phyloP scores from a whole-genome alignment of 64 coral and sea anemone genomes.

The Actinia tenebrosa region DNA sequence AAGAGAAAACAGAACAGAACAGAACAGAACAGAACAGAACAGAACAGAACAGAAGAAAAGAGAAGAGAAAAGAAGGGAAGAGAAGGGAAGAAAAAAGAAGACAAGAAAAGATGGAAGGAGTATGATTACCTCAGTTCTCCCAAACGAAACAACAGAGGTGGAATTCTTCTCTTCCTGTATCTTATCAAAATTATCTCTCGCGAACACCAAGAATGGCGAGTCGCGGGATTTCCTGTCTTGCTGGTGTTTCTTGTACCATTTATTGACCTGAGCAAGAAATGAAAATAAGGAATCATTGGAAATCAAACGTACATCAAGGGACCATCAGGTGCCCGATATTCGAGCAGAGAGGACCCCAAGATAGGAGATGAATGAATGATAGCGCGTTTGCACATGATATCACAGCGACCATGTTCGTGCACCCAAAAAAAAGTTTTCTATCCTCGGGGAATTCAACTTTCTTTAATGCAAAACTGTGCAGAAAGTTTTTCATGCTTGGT shows the following conservation, averaged over 20 bases:
- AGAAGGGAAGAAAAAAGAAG: not conserved
- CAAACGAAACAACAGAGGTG: not conserved
- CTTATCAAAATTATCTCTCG: constrained; percentile 37
- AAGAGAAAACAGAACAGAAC: not conserved
- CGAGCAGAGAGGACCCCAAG: too few species aligned
- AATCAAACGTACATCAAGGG: too few species aligned
- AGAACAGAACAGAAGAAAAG: too few species aligned
- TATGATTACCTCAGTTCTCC: not conserved
- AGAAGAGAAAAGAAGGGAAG: too few species aligned
- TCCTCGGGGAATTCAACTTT: too few species aligned
- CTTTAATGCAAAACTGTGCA: too few species aligned
- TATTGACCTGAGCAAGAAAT: constrained; percentile 29
- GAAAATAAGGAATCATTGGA: not conserved
- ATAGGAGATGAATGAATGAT: too few species aligned
- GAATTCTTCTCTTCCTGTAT: not conserved
- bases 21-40: not conserved
- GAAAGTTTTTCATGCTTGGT: too few species aligned
- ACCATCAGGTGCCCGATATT: too few species aligned
- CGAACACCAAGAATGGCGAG: constrained; percentile 60
- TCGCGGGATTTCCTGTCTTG: not conserved
- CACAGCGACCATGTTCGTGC: too few species aligned
- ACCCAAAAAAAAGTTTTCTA: too few species aligned
- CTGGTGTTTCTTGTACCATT: constrained; percentile 57
- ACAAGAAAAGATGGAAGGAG: not conserved
- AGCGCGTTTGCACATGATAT: not conserved